A percentile compares a stretch with the other conserved stretches of the same genome.
Conservation (phyloP, 2,888 invertebrate species). For the Apamea crenata region DNA sequence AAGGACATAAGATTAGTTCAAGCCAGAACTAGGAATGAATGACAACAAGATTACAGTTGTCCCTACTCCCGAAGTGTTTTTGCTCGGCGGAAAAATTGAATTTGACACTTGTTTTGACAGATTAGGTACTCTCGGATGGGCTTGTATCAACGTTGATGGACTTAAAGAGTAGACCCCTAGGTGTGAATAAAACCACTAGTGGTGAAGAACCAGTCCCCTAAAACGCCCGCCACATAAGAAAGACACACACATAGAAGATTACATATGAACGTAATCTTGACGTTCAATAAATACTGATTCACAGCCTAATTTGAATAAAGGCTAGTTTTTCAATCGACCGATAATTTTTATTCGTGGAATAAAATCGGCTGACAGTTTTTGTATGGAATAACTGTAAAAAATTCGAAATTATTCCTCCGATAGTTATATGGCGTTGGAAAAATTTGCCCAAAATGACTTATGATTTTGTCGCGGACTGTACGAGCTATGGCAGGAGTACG, state of each 20-base stretch:
- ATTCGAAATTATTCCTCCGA: too few relatives aligned
- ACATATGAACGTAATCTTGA: not conserved
- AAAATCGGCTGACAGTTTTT: too few relatives aligned
- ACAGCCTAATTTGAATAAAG: not conserved
- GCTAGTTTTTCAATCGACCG: too few relatives aligned
- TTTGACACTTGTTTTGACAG: not conserved
- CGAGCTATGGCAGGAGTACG: not conserved
- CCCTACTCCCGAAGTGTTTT: not conserved
- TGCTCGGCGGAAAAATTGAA: too few relatives aligned
- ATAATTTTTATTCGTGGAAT: too few relatives aligned
- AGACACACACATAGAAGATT: too few relatives aligned
- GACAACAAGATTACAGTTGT: not conserved
- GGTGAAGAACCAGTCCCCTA: too few relatives aligned
- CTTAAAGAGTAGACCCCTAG: not conserved
- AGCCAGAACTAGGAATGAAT: not conserved
- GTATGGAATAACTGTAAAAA: too few relatives aligned
- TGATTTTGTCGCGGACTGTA: not conserved
- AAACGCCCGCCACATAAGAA: too few relatives aligned
- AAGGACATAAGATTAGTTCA: not conserved
- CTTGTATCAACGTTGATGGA: not conserved
- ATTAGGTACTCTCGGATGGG: not conserved
- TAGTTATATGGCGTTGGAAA: too few relatives aligned
- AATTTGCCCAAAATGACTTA: too few relatives aligned
- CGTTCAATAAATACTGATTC: not conserved
- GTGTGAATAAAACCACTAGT: not conserved